Base-by-base conservation (phyloP, 2,888 invertebrate species). In the Fragum sueziense region DNA sequence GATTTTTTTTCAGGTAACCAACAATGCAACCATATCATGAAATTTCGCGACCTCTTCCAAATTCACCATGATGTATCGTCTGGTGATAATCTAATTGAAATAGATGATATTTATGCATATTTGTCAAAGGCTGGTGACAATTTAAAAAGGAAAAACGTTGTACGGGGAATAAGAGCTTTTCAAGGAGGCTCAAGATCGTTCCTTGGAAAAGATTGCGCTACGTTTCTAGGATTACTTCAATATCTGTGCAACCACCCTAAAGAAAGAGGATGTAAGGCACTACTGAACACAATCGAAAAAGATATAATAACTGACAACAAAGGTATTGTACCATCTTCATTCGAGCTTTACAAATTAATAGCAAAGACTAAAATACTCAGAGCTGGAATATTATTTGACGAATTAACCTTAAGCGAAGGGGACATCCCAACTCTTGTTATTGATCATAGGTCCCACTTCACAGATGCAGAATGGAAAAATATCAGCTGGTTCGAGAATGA, bases 401-500 rank as follows among this genome's bases (percentile, higher is more conserved):
- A 14, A 47, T 47, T 47, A n/a, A 47, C 14, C n/a, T 20, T 47
- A 4, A 14, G n/a, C 47, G 47, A 47, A 47, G n/a, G n/a, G 4
- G 17, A 47, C 14, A 47, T 47, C n/a, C 17, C 47, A 14, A 20
- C 47, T 9, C 4, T 47, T 47, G 17, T n/a, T 20, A 47, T 9
- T 47, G 4, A 47, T 3, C 17, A 47, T 47, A 47, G n/a, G n/a
- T n/a, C 47, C 17, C 4, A 47, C 17, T 47, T 47, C 17, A 47
- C 47, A 9, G 4, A 47, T 20, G 20, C 14, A 14, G 47, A 14
- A 14, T 9, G 47, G 47, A 47, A 47, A 4, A 47, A 9, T 47
- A 47, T 73, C 22, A 65, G 73, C 29, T 73, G 65, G 65, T 73
- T 65, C 52, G 65, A 73, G 51, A 62, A 73, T 11, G 31, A 62